Evolutionary conservation across 2,797 vertebrate species (phyloP).

Genomic region (Eleutherodactylus coqui): DNA sequence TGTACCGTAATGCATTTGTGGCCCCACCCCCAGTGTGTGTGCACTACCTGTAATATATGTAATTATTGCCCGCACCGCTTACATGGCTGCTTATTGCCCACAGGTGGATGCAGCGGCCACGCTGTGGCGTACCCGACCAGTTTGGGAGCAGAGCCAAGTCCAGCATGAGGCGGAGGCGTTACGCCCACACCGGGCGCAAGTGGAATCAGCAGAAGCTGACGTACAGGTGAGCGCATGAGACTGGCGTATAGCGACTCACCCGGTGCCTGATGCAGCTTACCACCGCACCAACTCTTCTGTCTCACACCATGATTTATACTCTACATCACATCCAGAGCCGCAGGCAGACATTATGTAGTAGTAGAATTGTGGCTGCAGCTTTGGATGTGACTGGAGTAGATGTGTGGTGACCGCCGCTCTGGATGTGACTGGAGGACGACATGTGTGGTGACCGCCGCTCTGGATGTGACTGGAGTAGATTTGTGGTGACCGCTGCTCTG

Average conservation of each 20-base stretch:
- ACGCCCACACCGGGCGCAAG: constrained; percentile 80
- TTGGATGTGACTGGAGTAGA: not conserved
- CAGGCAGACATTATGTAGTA: not conserved
- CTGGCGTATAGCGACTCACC: too few species aligned
- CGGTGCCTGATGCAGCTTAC: too few species aligned
- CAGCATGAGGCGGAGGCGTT: constrained; percentile 89
- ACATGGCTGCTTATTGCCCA: not conserved
- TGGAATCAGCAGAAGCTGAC: constrained; percentile 78
- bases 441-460: too few species aligned
- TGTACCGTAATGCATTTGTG: too few species aligned
- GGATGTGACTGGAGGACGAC: not conserved
- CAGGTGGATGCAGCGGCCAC: constrained; percentile 91
- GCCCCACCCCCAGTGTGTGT: not conserved
- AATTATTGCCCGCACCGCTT: too few species aligned
- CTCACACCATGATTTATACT: not conserved
- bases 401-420: too few species aligned
- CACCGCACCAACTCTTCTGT: too few species aligned
- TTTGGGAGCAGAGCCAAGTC: constrained; percentile 89
- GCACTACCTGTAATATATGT: not conserved
- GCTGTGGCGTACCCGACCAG: constrained; percentile 93
- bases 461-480: not conserved
- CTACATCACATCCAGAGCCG: not conserved
- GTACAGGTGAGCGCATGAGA: constrained; percentile 75
- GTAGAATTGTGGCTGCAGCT: not conserved
- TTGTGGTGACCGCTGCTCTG: not conserved